phyloP scores from a whole-genome alignment of 2,888 invertebrate genomes.

The Branchinecta sandiegonensis region DNA sequence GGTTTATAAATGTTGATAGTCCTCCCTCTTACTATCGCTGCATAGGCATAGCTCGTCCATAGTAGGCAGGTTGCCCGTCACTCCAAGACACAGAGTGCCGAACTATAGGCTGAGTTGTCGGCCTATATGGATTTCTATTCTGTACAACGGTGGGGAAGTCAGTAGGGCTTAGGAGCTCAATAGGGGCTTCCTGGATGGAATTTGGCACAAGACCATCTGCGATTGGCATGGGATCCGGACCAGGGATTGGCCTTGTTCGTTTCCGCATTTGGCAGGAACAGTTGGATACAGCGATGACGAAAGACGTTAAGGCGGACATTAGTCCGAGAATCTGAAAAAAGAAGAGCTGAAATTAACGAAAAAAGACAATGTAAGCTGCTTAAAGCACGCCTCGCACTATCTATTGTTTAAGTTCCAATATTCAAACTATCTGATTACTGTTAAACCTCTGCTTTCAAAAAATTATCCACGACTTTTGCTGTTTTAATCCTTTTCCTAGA shows the following conservation, averaged over 20 bases:
- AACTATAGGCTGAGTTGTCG: slow-evolving; percentile 4
- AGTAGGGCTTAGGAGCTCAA: background rate
- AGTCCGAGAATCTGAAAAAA: slow-evolving; percentile 10
- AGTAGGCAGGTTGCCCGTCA: background rate
- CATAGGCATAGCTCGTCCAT: background rate
- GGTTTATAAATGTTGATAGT: too few relatives aligned
- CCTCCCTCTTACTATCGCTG: background rate
- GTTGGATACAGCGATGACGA: background rate
- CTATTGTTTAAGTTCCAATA: too few relatives aligned
- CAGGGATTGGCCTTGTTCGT: background rate
- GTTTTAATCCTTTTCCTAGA: too few relatives aligned
- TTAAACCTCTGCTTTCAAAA: too few relatives aligned
- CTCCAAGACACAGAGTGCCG: background rate
- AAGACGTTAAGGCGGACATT: slow-evolving; percentile 3
- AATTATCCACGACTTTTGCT: too few relatives aligned
- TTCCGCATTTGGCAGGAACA: slow-evolving; percentile 6
- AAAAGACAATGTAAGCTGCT: too few relatives aligned
- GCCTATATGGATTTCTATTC: slow-evolving; percentile 6
- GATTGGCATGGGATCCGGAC: background rate
- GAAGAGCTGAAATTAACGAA: background rate
- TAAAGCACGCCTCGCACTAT: too few relatives aligned
- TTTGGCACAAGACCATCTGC: too few relatives aligned
- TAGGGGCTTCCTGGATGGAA: background rate
- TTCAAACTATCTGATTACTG: too few relatives aligned
- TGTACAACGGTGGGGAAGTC: background rate